Evolutionary conservation across 2,888 invertebrate genomes (phyloP).

Genomic region (Tanytarsus gracilentus): DNA sequence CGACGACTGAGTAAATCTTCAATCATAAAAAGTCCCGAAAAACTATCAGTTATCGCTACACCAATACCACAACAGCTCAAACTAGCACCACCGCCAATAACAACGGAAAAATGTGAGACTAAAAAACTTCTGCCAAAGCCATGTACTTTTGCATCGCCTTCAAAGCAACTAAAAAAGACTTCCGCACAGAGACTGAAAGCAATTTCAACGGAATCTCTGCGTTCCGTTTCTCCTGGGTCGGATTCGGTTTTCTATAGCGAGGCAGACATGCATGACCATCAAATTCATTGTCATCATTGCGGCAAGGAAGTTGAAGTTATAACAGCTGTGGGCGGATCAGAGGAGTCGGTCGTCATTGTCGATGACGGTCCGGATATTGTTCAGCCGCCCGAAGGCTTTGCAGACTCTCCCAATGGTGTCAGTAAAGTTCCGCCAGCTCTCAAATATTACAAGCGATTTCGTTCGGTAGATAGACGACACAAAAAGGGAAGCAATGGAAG

Average conservation of each 20-base stretch:
- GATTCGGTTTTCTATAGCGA: constrained; percentile 86
- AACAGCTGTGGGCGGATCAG: constrained; percentile 43
- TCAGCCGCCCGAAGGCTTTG: constrained; percentile 81
- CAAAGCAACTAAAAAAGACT: constrained; percentile 43
- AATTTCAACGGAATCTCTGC: constrained; percentile 73
- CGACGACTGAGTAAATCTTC: constrained; percentile 22
- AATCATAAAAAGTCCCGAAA: constrained; percentile 31
- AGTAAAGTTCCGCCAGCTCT: constrained; percentile 45
- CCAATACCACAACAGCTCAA: constrained; percentile 3
- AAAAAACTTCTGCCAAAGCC: constrained; percentile 8
- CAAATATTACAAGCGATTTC: constrained; percentile 63
- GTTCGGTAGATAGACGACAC: constrained; percentile 63
- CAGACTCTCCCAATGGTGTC: constrained; percentile 62
- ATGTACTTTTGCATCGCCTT: constrained; percentile 26
- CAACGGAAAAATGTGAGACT: too few relatives aligned
- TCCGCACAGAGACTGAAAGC: constrained; percentile 61
- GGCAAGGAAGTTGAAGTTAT: constrained; percentile 68
- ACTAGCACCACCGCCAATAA: neutral
- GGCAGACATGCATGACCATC: constrained; percentile 49
- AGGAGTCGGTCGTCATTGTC: constrained; percentile 41
- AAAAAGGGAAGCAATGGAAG: constrained; percentile 47
- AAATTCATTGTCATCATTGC: constrained; percentile 69
- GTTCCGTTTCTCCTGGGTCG: constrained; percentile 84
- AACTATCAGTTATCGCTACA: constrained; percentile 2
- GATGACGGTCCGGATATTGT: constrained; percentile 61